These are phyloP conservation scores for Rhinoderma darwinii DNA, from an alignment of 2,113 vertebrate genomes.

Conservation along the genomic window DNA sequence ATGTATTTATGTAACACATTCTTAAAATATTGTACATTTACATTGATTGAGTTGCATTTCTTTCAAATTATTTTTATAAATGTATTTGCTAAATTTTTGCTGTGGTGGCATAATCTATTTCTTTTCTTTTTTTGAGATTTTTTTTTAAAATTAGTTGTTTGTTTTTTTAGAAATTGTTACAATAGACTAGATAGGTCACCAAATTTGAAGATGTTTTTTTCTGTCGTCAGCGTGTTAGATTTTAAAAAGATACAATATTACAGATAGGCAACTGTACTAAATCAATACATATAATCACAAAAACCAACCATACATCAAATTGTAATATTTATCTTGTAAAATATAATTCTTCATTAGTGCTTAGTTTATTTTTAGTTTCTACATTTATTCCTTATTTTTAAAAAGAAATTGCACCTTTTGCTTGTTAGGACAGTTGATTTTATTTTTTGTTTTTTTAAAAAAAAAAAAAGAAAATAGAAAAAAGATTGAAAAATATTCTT, in stretches of 20 bases:
- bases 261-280: neutral
- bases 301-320: constrained; percentile 38
- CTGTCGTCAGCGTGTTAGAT: neutral
- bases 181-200: neutral
- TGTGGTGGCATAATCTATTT: constrained; percentile 49
- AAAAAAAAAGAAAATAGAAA: neutral
- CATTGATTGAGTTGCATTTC: constrained; percentile 14
- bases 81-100: constrained; percentile 13
- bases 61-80: constrained; percentile 42
- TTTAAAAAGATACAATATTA: constrained; percentile 14
- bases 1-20: constrained; percentile 49
- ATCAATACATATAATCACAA: constrained; percentile 45
- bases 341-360: constrained; percentile 7
- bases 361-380: constrained; percentile 32
- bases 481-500: constrained; percentile 61
- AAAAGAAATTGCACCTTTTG: constrained; percentile 68
- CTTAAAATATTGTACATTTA: constrained; percentile 29
- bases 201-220: neutral
- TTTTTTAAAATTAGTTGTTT: neutral
- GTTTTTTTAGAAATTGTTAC: constrained; percentile 12
- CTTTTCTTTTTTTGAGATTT: constrained; percentile 17
- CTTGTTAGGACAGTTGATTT: constrained; percentile 66
- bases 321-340: constrained; percentile 28
- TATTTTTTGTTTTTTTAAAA: constrained; percentile 57
- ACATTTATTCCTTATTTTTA: neutral